These are phyloP conservation scores for Idaea aversata DNA, from an alignment of 2,888 invertebrate genomes.

Conservation along the genomic window DNA sequence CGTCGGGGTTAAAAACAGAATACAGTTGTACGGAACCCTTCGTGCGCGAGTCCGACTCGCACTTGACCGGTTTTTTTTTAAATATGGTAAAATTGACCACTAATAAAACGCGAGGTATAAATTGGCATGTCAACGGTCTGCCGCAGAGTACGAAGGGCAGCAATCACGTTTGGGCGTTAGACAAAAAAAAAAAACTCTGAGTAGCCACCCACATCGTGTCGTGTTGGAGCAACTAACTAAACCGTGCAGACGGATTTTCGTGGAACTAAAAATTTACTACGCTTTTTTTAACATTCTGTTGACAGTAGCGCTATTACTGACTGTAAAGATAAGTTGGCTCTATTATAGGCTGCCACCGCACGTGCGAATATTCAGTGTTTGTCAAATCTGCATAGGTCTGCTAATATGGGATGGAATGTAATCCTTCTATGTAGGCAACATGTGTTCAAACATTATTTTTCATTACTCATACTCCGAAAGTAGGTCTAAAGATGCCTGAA, in stretches of 20 bases:
- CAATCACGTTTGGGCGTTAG: slow-evolving; percentile 48
- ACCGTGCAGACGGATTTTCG: neutral
- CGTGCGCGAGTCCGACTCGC: no score
- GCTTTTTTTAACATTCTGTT: neutral
- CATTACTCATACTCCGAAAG: no score
- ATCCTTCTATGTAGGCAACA: neutral
- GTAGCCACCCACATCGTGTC: slow-evolving; percentile 16
- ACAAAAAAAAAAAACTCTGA: slow-evolving; percentile 32
- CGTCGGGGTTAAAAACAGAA: no score
- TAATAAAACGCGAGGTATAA: neutral
- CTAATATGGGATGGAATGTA: neutral
- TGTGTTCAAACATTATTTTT: neutral
- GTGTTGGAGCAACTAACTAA: neutral
- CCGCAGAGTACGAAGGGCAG: slow-evolving; percentile 42
- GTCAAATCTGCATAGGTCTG: neutral
- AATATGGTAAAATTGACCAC: neutral
- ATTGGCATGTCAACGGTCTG: slow-evolving; percentile 23
- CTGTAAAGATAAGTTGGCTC: neutral
- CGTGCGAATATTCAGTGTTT: neutral
- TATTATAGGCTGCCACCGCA: neutral
- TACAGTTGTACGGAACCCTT: no score
- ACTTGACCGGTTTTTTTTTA: neutral
- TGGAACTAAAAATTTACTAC: neutral
- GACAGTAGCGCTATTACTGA: neutral
- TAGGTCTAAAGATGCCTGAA: no score